phyloP scores from a whole-genome alignment of 1,140 invertebrate species.

The Chlorops oryzae region DNA sequence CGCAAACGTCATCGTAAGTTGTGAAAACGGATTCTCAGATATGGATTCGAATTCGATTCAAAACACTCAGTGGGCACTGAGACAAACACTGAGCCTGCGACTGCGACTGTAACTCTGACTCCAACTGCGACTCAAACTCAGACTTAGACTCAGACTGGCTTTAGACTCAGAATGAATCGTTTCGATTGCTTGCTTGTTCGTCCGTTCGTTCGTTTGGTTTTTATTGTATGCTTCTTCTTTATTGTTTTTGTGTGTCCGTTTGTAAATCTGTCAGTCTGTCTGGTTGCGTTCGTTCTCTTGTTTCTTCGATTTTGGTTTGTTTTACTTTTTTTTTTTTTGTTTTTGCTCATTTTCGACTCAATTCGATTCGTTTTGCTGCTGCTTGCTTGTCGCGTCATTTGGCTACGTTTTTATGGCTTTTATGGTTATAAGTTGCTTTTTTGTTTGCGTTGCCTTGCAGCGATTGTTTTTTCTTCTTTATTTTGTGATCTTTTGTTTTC shows the following conservation, averaged over 20 bases:
- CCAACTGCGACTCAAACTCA: too few species aligned
- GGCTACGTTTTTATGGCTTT: not conserved
- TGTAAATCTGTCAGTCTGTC: not conserved
- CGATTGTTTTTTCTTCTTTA: not conserved
- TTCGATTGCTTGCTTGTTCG: too few species aligned
- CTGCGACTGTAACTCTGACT: too few species aligned
- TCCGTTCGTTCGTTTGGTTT: too few species aligned
- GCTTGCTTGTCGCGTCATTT: not conserved
- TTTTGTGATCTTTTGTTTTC: not conserved
- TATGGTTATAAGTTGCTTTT: not conserved
- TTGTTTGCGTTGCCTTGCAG: not conserved
- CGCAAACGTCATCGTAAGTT: too few species aligned
- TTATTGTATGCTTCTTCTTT: too few species aligned
- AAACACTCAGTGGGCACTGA: too few species aligned
- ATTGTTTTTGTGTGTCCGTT: not conserved
- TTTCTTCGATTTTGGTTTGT: not conserved
- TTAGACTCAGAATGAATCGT: too few species aligned
- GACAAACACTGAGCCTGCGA: too few species aligned
- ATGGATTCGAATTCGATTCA: too few species aligned
- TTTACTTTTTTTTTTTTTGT: not conserved
- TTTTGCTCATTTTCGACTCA: not conserved
- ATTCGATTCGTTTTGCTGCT: not conserved
- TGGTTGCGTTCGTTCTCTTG: not conserved
- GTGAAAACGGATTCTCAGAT: too few species aligned
- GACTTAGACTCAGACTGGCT: too few species aligned